These are phyloP conservation scores for Acronicta psi DNA, from an alignment of 2,888 invertebrate genomes.

Conservation along the genomic window DNA sequence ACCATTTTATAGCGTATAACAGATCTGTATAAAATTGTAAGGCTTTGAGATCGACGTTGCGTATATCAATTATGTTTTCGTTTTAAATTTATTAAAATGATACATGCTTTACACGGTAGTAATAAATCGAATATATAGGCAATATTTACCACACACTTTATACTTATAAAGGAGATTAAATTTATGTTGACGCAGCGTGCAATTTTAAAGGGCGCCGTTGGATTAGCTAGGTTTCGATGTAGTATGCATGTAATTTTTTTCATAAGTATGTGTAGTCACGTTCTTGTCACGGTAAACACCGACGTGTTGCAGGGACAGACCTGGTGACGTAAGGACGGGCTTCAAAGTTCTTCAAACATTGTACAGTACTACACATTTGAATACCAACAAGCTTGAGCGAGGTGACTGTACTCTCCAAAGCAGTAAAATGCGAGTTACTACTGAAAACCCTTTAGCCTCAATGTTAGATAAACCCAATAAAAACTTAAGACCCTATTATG, in stretches of 20 bases:
- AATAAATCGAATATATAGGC: constrained; percentile 1
- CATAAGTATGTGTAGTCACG: background rate
- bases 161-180: constrained; percentile 3
- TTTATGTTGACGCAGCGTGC: background rate
- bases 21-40: too few relatives aligned
- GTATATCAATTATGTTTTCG: constrained; percentile 26
- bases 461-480: constrained; percentile 45
- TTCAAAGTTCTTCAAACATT: background rate
- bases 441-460: constrained; percentile 25
- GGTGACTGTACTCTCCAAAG: constrained; percentile 30
- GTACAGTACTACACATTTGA: background rate
- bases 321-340: background rate
- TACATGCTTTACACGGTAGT: constrained; percentile 2
- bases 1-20: too few relatives aligned
- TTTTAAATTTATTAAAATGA: constrained; percentile 5
- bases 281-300: background rate
- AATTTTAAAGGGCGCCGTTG: background rate
- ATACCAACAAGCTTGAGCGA: background rate
- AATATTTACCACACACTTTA: background rate
- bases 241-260: background rate
- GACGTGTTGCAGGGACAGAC: background rate
- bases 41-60: constrained; percentile 3
- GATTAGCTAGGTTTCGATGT: background rate
- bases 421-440: constrained; percentile 20
- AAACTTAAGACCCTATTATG: constrained; percentile 46